These are phyloP conservation scores for Acrocephalus arundinaceus DNA, from an alignment of 2,113 vertebrate species.

Conservation along the genomic window DNA sequence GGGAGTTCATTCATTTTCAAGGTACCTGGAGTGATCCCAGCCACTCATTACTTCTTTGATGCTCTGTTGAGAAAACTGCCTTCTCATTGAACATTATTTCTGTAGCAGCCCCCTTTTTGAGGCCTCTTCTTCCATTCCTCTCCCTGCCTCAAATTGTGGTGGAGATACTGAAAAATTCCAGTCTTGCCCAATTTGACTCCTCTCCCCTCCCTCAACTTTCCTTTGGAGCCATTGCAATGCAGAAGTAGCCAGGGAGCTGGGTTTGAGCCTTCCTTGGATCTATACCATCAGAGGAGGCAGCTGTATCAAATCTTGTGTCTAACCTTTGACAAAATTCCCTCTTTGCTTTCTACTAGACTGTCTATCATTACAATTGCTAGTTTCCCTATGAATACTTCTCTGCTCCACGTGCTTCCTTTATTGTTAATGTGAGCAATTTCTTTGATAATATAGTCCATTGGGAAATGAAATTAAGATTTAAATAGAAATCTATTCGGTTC, in stretches of 20 bases:
- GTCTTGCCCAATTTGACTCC: not conserved
- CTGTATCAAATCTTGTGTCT: not conserved
- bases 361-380: not conserved
- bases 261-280: not conserved
- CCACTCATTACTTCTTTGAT: not conserved
- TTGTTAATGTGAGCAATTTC: slow-evolving; percentile 15
- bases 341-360: not conserved
- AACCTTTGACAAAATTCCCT: not conserved
- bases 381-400: not conserved
- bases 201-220: not conserved
- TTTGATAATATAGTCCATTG: not conserved
- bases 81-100: not conserved
- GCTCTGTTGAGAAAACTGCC: not conserved
- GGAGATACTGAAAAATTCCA: not conserved
- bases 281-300: not conserved
- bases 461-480: slow-evolving; percentile 44
- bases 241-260: not conserved
- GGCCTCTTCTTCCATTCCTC: not conserved
- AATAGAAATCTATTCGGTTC: slow-evolving; percentile 42
- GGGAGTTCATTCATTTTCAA: not conserved
- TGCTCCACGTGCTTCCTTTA: slow-evolving; percentile 16
- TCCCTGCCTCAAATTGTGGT: rapidly evolving
- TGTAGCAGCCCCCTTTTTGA: not conserved
- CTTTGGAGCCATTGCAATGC: not conserved
- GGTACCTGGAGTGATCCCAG: not conserved